Evolutionary conservation across 2,888 invertebrate species (phyloP).

Genomic region (Conops quadrifasciatus): DNA sequence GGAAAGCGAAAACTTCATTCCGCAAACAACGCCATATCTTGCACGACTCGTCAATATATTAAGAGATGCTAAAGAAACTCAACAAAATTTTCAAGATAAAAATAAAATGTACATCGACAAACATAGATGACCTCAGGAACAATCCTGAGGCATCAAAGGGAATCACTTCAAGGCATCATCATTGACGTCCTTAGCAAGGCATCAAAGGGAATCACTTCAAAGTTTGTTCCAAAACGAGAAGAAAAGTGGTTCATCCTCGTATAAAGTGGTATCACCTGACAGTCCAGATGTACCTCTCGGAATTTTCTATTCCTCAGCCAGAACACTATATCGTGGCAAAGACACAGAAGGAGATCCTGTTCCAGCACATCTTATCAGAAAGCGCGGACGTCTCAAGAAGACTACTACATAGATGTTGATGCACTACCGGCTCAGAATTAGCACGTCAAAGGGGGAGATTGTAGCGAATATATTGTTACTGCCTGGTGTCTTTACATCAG

Average conservation of each 20-base stretch:
- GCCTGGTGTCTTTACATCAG: too few relatives aligned
- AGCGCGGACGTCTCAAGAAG: background rate
- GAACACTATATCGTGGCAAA: too few relatives aligned
- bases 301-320: too few relatives aligned
- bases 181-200: background rate
- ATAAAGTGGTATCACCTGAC: background rate
- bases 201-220: conserved; percentile 4
- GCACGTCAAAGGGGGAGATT: conserved; percentile 12
- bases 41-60: too few relatives aligned
- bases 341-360: too few relatives aligned
- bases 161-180: background rate
- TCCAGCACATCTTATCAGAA: background rate
- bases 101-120: too few relatives aligned
- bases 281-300: background rate
- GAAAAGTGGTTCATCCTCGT: background rate
- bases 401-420: background rate
- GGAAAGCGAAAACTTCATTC: too few relatives aligned
- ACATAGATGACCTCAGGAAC: background rate
- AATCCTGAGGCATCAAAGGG: background rate
- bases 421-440: background rate
- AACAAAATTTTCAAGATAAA: too few relatives aligned
- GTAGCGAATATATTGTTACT: background rate
- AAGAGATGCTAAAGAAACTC: too few relatives aligned
- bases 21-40: too few relatives aligned
- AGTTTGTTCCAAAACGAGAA: conserved; percentile 16